Percentiles rank a stretch among this genome's conserved stretches.
These are phyloP conservation scores for Anser cygnoides DNA, from an alignment of 2,113 vertebrate species.

Conservation along the genomic window DNA sequence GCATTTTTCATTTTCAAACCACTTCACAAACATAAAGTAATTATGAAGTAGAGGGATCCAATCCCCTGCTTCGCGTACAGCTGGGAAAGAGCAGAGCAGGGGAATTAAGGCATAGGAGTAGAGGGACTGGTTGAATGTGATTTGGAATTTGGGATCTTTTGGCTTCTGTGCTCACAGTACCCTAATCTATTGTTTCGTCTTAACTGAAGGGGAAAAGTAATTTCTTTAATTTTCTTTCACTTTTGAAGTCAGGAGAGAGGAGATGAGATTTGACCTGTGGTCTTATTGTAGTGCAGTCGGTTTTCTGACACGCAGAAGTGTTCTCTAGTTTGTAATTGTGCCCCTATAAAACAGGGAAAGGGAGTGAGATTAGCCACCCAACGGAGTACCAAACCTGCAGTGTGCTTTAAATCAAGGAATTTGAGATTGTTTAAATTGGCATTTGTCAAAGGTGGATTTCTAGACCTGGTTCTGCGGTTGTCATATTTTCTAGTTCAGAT, in stretches of 20 bases:
- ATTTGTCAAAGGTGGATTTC: background rate
- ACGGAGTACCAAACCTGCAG: background rate
- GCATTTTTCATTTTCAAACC: slow-evolving; percentile 58
- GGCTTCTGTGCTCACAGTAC: background rate
- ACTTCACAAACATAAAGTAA: slow-evolving; percentile 54
- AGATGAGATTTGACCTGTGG: background rate
- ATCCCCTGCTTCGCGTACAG: slow-evolving; percentile 23
- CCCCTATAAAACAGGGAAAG: background rate
- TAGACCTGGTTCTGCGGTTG: background rate
- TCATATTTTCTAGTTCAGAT: background rate
- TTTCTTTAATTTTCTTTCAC: background rate
- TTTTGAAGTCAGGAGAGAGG: background rate
- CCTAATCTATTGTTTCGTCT: slow-evolving; percentile 1
- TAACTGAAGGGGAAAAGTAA: background rate
- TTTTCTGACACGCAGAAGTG: background rate
- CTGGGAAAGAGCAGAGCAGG: slow-evolving; percentile 9
- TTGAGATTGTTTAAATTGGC: background rate
- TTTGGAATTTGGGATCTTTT: slow-evolving; percentile 58
- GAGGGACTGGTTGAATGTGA: background rate
- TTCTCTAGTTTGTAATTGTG: background rate
- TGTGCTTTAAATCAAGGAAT: background rate
- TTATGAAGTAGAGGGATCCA: slow-evolving; percentile 41
- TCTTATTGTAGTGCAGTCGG: background rate
- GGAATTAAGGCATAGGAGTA: background rate
- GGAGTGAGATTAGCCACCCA: background rate